Percentiles rank a stretch among this genome's conserved stretches.
Conservation (phyloP, 2,888 invertebrate species). For the Rotaria sp. region DNA sequence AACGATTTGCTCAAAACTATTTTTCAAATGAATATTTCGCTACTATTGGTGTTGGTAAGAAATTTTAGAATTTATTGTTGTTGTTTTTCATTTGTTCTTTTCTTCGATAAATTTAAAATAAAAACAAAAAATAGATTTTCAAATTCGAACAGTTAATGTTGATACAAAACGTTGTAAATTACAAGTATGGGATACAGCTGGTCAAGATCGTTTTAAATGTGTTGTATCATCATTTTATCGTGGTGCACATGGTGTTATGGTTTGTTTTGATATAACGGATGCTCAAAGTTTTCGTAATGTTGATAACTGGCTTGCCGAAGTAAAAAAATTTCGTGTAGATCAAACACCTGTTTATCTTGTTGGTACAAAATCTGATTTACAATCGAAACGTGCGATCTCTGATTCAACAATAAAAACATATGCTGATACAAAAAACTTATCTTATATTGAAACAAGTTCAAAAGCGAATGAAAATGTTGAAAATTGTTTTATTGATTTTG, state of each 20-base stretch:
- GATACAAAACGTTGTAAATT: constrained; percentile 60
- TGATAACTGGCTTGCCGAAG: constrained; percentile 96
- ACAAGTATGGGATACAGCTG: constrained; percentile 57
- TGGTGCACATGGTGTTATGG: constrained; percentile 98
- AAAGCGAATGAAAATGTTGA: constrained; percentile 95
- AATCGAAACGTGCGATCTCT: constrained; percentile 85
- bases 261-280: constrained; percentile 97
- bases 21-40: constrained; percentile 54
- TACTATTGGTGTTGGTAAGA: constrained; percentile 47
- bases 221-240: constrained; percentile 98
- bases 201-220: constrained; percentile 58
- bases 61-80: background rate
- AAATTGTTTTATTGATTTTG: constrained; percentile 67
- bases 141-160: constrained; percentile 60
- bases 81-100: background rate
- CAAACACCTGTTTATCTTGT: constrained; percentile 98
- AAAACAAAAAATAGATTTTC: constrained; percentile 54
- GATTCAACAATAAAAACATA: constrained; percentile 86
- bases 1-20: constrained; percentile 52
- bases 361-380: constrained; percentile 93
- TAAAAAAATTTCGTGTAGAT: constrained; percentile 90
- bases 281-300: constrained; percentile 98
- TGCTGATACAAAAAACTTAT: constrained; percentile 92
- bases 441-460: constrained; percentile 97
- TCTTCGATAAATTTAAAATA: too few species aligned